Evolutionary conservation across 2,888 invertebrate species (phyloP).

Genomic region (Oscheius sp.): DNA sequence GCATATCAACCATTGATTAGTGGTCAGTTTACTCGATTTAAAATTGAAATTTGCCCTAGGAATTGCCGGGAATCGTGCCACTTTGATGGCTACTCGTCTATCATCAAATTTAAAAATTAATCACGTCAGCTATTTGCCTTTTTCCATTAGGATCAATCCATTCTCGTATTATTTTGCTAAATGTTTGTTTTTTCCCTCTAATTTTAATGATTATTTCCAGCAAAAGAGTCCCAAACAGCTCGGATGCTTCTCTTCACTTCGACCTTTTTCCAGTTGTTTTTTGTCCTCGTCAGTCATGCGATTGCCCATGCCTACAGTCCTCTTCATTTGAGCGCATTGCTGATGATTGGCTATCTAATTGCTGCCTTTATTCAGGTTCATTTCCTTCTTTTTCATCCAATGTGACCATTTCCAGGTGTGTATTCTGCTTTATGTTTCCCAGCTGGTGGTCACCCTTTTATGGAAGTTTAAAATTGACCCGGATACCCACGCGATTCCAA

Average conservation of each 20-base stretch:
- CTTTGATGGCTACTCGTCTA: constrained; percentile 50
- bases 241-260: constrained; percentile 30
- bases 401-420: constrained; percentile 35
- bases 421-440: constrained; percentile 44
- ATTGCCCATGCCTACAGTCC: neutral
- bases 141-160: constrained; percentile 38
- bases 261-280: constrained; percentile 23
- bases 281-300: constrained; percentile 24
- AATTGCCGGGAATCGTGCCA: constrained; percentile 51
- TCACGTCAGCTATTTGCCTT: constrained; percentile 39
- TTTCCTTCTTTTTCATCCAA: neutral
- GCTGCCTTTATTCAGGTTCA: neutral
- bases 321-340: neutral
- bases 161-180: constrained; percentile 4
- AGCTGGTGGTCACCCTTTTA: constrained; percentile 43
- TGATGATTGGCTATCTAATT: constrained; percentile 27
- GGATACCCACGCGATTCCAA: constrained; percentile 55
- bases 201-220: neutral
- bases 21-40: constrained; percentile 27
- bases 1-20: constrained; percentile 54
- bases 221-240: constrained; percentile 28
- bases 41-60: constrained; percentile 25
- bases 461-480: constrained; percentile 49
- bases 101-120: constrained; percentile 45
- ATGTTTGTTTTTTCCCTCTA: neutral